Conservation (phyloP, 2,888 invertebrate genomes). For the Drosophila basisetae region DNA sequence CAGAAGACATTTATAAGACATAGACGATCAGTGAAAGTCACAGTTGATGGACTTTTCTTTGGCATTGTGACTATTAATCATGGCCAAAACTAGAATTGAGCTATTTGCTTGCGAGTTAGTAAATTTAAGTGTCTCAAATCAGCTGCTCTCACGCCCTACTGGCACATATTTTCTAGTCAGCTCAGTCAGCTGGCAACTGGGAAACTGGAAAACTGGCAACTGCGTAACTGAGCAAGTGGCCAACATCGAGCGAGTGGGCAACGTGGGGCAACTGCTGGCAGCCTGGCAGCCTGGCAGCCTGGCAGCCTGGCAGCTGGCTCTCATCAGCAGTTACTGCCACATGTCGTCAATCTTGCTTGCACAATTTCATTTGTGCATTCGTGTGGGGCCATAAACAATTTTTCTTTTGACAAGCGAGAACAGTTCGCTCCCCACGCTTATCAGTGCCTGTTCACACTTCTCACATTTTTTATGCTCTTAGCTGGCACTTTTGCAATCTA, state of each 20-base stretch:
- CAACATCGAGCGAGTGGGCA: background rate
- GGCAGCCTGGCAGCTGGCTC: conserved; percentile 20
- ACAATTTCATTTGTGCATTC: conserved; percentile 69
- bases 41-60: background rate
- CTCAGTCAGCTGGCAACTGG: conserved; percentile 10
- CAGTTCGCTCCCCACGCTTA: conserved; percentile 48
- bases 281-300: conserved; percentile 2
- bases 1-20: background rate
- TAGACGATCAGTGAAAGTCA: background rate
- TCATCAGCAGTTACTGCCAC: conserved; percentile 38
- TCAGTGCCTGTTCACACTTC: conserved; percentile 61
- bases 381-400: conserved; percentile 51
- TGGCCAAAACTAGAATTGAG: conserved; percentile 13
- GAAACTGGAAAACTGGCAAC: background rate
- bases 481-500: conserved; percentile 1
- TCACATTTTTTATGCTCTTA: conserved; percentile 33
- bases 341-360: conserved; percentile 48
- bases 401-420: conserved; percentile 53
- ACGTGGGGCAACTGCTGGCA: conserved; percentile 6
- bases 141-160: conserved; percentile 5
- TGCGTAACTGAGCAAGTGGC: background rate
- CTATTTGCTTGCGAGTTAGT: conserved; percentile 16
- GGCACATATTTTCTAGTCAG: background rate
- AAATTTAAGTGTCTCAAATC: conserved; percentile 10
- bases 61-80: conserved; percentile 11